These are phyloP conservation scores for Narcine bancroftii DNA, from an alignment of 2,113 vertebrate genomes.

Conservation along the genomic window DNA sequence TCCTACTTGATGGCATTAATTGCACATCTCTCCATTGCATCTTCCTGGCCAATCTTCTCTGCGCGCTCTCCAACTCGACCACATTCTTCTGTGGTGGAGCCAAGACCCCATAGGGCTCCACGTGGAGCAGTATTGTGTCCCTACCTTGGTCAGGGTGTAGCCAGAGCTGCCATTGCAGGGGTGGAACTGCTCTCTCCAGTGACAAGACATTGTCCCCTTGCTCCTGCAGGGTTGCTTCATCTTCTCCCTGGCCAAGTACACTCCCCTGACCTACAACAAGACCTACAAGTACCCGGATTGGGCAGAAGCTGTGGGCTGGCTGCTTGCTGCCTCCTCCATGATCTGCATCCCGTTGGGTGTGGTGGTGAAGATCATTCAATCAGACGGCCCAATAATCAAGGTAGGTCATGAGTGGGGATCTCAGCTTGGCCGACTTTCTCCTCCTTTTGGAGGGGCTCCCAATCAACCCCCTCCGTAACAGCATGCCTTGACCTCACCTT, in stretches of 20 bases:
- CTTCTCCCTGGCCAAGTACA: conserved; percentile 92
- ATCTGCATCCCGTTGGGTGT: conserved; percentile 91
- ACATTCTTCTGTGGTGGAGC: too few relatives aligned
- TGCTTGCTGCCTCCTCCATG: conserved; percentile 87
- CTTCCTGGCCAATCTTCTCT: too few relatives aligned
- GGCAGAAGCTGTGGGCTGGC: conserved; percentile 91
- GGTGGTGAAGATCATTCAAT: conserved; percentile 81
- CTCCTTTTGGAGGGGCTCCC: too few relatives aligned
- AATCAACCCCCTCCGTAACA: too few relatives aligned
- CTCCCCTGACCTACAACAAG: conserved; percentile 95
- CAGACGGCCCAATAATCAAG: conserved; percentile 85
- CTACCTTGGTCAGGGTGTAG: neutral
- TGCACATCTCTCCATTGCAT: too few relatives aligned
- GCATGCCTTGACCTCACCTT: neutral
- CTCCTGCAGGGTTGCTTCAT: conserved; percentile 80
- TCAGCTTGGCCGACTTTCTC: too few relatives aligned
- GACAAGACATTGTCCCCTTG: conserved; percentile 26
- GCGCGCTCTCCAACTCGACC: too few relatives aligned
- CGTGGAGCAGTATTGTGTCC: too few relatives aligned
- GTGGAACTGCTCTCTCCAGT: neutral
- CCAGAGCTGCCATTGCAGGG: neutral
- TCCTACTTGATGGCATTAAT: too few relatives aligned
- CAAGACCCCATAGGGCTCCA: too few relatives aligned
- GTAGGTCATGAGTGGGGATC: conserved; percentile 56
- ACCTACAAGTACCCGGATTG: conserved; percentile 84